Evolutionary conservation across 2,888 invertebrate genomes (phyloP), one percentile per base, ranked within the genome.

Genomic region (Schizotus pectinicornis): DNA sequence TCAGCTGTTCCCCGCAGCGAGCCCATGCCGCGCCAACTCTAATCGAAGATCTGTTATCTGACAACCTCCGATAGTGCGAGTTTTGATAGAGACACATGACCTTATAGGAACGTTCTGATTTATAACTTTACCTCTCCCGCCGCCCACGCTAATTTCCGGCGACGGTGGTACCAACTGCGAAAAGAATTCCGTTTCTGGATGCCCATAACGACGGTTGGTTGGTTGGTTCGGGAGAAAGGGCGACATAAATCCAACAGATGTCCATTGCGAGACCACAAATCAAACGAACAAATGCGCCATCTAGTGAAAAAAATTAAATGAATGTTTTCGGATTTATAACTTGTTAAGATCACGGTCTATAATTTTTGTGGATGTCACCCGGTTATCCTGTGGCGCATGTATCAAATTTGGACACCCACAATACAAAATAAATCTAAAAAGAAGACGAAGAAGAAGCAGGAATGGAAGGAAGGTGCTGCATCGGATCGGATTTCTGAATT

Each of bases 21-120:
- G 62, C 75, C 67, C 76, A 76, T 74, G 77, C 76, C 67, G 77
- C 63, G 76, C 74, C 69, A 68, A 69, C 75, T 75, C 74, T 75
- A 76, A 76, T 77, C 77, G 76, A 75, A 76, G 74, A 76, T 76
- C 75, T 74, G 75, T 74, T 77, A 75, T 77, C 76, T 75, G 75
- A 72, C 74, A 70, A 71, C 69, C 70, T 64, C 69, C 69, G 67
- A 68, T 67, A 63, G 66, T 65, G 71, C 67, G 68, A 59, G 57
- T 63, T 68, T 68, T 66, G 69, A 69, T 71, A 66, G 69, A 70
- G 70, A 70, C 67, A 64, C 69, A 68, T 69, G 66, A 66, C 59
- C 64, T 50, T 55, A 67, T 67, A 66, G 64, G 57, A 65, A 45
- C 42, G 41, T 38, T 51, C 46, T 68, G 65, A 67, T 67, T 66